Evolutionary conservation across 2,888 invertebrate species (phyloP), one percentile per base, ranked within the genome.

Genomic region (Zelleria hepariella): DNA sequence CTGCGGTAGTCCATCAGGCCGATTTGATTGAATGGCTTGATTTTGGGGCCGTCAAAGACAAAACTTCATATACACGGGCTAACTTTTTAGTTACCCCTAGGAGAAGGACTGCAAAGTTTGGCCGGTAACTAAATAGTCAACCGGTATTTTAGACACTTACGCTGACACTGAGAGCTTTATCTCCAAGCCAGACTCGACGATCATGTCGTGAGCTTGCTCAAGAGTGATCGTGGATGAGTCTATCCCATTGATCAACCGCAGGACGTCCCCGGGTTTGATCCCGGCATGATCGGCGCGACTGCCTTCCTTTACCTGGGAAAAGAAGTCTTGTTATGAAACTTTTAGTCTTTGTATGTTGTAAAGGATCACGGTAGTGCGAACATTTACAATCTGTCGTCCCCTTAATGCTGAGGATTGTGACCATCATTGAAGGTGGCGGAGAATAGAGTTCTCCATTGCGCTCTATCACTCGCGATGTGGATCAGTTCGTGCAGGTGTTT

Each of bases 191-290:
- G 71, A 74, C 32, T 69, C 66, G 1, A 74, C 60, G 7, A 76
- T 73, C 48, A 74, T 66, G 58, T 74, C 74, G 57, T 76, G 76
- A 1, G 76, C 76, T 60, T 74, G 66, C 61, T 72, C 68, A 4
- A 76, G 64, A 0, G 74, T 70, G 20, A 76, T 63, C 1, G 67
- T 72, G 24, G 66, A 64, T 0, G 73, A 68, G 57, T 67, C 66
- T 7, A 74, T 66, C 4, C 67, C 73, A 58, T 76, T 75, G 32
- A 76, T 72, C 52, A 67, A 66, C n/a, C 58, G 61, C 15, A 76
- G 58, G 5, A 66, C 64, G 61, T 76, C 76, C 4, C 75, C 76
- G 0, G 67, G 62, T 62, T 67, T 63, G 54, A 76, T 74, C 5
- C 74, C 71, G 2, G 73, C 76, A 15, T 66, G 67, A 18, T 71